Conservation (phyloP, 2,888 invertebrate species). For the Busseola fusca region DNA sequence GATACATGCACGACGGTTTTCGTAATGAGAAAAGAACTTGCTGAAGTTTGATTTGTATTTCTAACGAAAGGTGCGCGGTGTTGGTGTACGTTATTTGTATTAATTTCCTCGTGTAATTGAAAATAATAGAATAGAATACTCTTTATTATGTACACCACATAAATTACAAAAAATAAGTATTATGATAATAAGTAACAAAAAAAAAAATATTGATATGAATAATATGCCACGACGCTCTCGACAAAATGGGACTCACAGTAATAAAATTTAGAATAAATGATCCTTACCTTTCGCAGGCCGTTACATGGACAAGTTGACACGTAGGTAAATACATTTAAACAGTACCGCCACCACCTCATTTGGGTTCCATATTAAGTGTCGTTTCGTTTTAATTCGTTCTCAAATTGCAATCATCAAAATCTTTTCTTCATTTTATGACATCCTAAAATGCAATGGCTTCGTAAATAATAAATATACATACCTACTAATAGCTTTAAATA, state of each 20-base stretch:
- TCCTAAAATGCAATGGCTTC: slow-evolving; percentile 51
- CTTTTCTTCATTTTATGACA: slow-evolving; percentile 34
- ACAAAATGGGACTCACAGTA: slow-evolving; percentile 47
- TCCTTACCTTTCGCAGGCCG: slow-evolving; percentile 65
- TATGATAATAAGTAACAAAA: too few species aligned
- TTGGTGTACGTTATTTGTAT: slow-evolving; percentile 18
- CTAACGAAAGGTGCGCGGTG: slow-evolving; percentile 10
- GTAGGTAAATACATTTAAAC: slow-evolving; percentile 77
- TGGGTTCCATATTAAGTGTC: slow-evolving; percentile 69
- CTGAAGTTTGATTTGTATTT: slow-evolving; percentile 40
- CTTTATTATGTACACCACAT: too few species aligned
- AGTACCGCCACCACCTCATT: slow-evolving; percentile 70
- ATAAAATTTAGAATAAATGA: slow-evolving; percentile 67
- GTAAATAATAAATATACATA: slow-evolving; percentile 42
- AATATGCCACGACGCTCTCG: slow-evolving; percentile 40
- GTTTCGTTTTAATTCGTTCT: slow-evolving; percentile 70
- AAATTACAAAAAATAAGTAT: too few species aligned
- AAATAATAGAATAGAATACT: too few species aligned
- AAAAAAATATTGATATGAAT: too few species aligned
- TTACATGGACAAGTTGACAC: slow-evolving; percentile 68
- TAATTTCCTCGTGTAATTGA: slow-evolving; percentile 44
- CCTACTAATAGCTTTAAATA: slow-evolving; percentile 30
- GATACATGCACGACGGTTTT: slow-evolving; percentile 25
- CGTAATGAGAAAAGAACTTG: slow-evolving; percentile 13
- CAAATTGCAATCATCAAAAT: slow-evolving; percentile 66